phyloP scores from a whole-genome alignment of 2,113 vertebrate species.

The Syngnathus floridae region DNA sequence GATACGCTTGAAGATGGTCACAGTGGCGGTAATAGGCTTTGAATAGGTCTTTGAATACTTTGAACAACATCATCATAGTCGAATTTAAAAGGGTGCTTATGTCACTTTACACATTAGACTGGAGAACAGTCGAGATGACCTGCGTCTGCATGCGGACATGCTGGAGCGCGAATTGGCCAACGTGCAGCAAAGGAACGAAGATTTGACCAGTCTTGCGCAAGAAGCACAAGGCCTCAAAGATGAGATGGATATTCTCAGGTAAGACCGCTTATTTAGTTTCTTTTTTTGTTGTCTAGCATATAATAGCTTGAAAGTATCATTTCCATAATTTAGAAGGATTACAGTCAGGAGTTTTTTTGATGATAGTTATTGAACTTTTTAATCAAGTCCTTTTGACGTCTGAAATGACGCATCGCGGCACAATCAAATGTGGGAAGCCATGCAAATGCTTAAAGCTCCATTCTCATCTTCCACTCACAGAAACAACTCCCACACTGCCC shows the following conservation, averaged over 20 bases:
- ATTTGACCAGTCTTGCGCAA: constrained; percentile 81
- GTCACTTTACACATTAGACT: constrained; percentile 60
- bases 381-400: neutral
- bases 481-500: constrained; percentile 38
- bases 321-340: too few species aligned
- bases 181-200: constrained; percentile 78
- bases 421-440: neutral
- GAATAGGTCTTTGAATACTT: neutral
- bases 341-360: neutral
- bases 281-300: too few species aligned
- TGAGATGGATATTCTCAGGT: constrained; percentile 90
- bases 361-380: neutral
- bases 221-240: constrained; percentile 84
- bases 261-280: constrained; percentile 21
- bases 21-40: neutral
- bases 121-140: constrained; percentile 79
- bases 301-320: too few species aligned
- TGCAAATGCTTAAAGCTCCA: constrained; percentile 23
- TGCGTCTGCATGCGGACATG: constrained; percentile 62
- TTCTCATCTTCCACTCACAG: constrained; percentile 38
- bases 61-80: too few species aligned
- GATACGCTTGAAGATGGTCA: too few species aligned
- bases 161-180: constrained; percentile 74
- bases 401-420: neutral
- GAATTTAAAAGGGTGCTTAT: too few species aligned